These are phyloP conservation scores for Premnoplex brunnescens DNA, from an alignment of 2,797 vertebrate genomes.

Conservation along the genomic window DNA sequence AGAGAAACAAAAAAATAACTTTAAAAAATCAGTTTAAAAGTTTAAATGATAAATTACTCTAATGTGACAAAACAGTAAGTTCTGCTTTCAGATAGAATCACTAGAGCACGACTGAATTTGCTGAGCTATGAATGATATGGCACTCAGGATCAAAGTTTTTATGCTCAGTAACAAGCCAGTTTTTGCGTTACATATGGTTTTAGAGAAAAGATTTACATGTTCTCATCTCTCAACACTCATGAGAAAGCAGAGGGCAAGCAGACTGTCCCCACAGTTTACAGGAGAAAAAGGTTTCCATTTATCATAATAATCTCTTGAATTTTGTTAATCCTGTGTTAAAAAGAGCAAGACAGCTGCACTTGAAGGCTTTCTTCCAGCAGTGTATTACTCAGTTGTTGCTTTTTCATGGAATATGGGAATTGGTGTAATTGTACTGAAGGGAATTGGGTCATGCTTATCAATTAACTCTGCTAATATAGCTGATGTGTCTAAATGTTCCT, in stretches of 20 bases:
- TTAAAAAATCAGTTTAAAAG: neutral
- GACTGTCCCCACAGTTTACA: conserved; percentile 1
- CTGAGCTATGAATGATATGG: neutral
- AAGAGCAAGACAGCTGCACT: conserved; percentile 4
- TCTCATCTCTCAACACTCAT: conserved; percentile 36
- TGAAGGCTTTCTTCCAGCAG: neutral
- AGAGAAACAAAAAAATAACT: neutral
- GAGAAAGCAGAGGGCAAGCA: conserved; percentile 44
- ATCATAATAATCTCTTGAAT: conserved; percentile 12
- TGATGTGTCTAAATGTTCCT: conserved; percentile 1
- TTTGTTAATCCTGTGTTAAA: conserved; percentile 22
- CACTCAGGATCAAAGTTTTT: neutral
- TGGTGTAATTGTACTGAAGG: conserved; percentile 15
- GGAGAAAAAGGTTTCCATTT: conserved; percentile 2
- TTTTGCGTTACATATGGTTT: neutral
- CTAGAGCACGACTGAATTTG: neutral
- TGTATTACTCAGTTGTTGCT: neutral
- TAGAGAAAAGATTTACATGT: conserved; percentile 26
- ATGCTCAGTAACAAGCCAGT: neutral
- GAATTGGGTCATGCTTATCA: neutral
- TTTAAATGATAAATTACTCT: neutral
- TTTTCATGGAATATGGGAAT: conserved; percentile 3
- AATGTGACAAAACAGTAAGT: neutral
- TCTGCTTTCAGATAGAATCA: neutral
- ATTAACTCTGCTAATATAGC: conserved; percentile 32